Evolutionary conservation across 2,888 invertebrate genomes (phyloP), one percentile per base, ranked within the genome.

Genomic region (Timandra comae): DNA sequence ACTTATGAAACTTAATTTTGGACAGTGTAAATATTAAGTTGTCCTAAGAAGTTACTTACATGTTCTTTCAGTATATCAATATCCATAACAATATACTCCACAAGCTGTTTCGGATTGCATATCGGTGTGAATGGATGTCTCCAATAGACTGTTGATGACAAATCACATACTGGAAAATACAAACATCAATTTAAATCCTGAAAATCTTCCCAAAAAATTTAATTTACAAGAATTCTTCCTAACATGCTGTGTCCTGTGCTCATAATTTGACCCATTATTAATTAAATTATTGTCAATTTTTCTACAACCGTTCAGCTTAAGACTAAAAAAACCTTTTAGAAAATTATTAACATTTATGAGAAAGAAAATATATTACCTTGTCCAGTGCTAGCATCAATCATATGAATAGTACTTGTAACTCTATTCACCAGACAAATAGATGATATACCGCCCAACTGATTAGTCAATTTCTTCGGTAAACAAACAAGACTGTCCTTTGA

Each of bases 401-500:
- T 78, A 71, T 97, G 96, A 42, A 99, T 89, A 12, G 92, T 87
- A 64, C 93, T 96, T 1, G 98, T 94, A 0, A 99, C 96, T 68
- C 96, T 90, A 49, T 92, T 88, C 6, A 98, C 93, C 31, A 99
- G 80, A 68, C 96, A 97, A 38, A 99, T 81, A 5, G 96, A 92
- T 5, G 92, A 92, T 52, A 99, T 94, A 36, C 94, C 93, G 1
- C 96, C 98, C 19, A 97, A 77, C 46, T 93, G 93, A 43, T 95
- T 94, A 0, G 95, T 93, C 48, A 97, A 68, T 64, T 94, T 94
- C 63, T 92, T 92, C 0, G 96, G 91, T 2, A 99, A 84, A 64
- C 98, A 99, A 1, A 99, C 92, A 27, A 97, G 86, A 66, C 95
- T 95, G 68, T 97, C 96, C 76, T 98, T 98, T 9, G 98, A 98